Base-by-base conservation (phyloP, 2,113 vertebrate species). In the Crypturellus undulatus region DNA sequence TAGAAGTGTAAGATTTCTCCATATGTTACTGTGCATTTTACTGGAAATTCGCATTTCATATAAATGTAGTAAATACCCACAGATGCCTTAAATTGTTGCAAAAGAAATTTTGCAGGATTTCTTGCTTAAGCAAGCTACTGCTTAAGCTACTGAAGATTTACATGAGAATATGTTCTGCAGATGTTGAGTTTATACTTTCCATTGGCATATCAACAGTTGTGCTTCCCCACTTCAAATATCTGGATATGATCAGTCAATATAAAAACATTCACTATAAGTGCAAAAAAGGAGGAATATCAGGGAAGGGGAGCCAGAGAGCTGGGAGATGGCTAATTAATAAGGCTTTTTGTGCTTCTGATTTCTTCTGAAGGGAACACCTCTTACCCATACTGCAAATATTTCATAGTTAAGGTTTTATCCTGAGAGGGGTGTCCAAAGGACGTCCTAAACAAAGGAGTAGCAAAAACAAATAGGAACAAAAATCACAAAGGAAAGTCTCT, bases 221-320 rank as follows among this genome's bases (percentile, higher is more conserved):
- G 3, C 17, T 49, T 24, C 24, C 51, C 51, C 54, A 2, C 14
- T 69, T 67, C 34, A 54, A 51, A 49, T 54, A 28, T 16, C 56
- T 54, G 15, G 2, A 14, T 26, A 9, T 0, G 6, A 63, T 72
- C 22, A 32, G 24, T 40, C 4, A 10, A 4, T 16, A 42, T 2
- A 42, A 26, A 60, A 87, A 32, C 7, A 68, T 10, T 28, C 8
- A 68, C 9, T 19, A 15, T 21, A 49, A 16, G 47, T 20, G 26
- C 30, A 19, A 30, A 22, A 51, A 51, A 26, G 42, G 6, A 20
- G 52, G 45, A 8, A 8, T 4, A 7, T 24, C 19, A 34, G 26
- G 9, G 72, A 9, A 78, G 22, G 3, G 22, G 17, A 76, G 59
- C 10, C 13, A 75, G 42, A 10, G 7, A 32, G 3, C 5, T 0